These are phyloP conservation scores for Carterocephalus palaemon DNA, from an alignment of 2,888 invertebrate genomes.

Conservation along the genomic window DNA sequence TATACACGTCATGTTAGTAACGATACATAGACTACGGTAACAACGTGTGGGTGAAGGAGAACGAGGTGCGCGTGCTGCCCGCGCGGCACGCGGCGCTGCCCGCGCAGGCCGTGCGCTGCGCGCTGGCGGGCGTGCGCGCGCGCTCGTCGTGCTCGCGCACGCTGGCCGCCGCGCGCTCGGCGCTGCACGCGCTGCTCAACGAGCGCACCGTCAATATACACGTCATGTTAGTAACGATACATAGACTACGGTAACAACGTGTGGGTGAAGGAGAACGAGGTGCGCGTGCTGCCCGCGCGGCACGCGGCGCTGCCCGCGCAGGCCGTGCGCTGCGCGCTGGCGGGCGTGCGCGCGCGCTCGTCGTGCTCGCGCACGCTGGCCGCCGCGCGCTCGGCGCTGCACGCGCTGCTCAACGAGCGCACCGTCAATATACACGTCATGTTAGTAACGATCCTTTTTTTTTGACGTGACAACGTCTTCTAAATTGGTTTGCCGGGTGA, in stretches of 20 bases:
- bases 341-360: too few species aligned
- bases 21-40: constrained; percentile 85
- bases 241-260: too few species aligned
- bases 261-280: too few species aligned
- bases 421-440: constrained; percentile 48
- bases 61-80: constrained; percentile 76
- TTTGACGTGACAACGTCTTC: too few species aligned
- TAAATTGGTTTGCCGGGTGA: too few species aligned
- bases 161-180: constrained; percentile 47
- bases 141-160: constrained; percentile 34
- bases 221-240: constrained; percentile 54
- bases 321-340: too few species aligned
- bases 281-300: too few species aligned
- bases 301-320: too few species aligned
- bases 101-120: constrained; percentile 77
- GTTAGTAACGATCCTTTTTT: too few species aligned
- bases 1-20: constrained; percentile 51
- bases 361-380: too few species aligned
- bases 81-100: constrained; percentile 73
- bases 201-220: constrained; percentile 42
- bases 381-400: too few species aligned
- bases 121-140: constrained; percentile 63
- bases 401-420: too few species aligned
- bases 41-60: constrained; percentile 68
- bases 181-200: constrained; percentile 37